Evolutionary conservation across 2,888 invertebrate species (phyloP).

Genomic region (Synanthedon andrenaeformis): DNA sequence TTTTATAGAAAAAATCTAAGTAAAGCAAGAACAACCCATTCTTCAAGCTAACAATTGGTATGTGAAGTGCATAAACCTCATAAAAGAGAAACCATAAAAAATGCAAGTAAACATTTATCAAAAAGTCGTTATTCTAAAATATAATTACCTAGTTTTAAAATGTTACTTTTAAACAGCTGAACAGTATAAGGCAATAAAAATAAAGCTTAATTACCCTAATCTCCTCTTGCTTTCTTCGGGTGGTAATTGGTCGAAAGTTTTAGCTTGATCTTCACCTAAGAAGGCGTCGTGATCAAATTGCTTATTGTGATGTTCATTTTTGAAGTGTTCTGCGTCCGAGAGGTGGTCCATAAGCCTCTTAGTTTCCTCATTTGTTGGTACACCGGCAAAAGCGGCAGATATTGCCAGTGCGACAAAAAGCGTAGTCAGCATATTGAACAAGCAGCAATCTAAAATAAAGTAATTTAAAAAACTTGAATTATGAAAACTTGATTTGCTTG

Average conservation of each 20-base stretch:
- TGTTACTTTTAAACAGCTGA: no score
- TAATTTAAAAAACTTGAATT: neutral
- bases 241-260: conserved; percentile 91
- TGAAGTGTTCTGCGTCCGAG: conserved; percentile 83
- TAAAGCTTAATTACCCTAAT: conserved; percentile 71
- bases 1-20: no score
- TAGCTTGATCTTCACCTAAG: conserved; percentile 92
- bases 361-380: conserved; percentile 81
- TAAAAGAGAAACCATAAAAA: no score
- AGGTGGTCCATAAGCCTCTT: conserved; percentile 76
- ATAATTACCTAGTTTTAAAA: no score
- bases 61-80: no score
- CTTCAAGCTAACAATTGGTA: no score
- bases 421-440: conserved; percentile 39
- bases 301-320: conserved; percentile 84
- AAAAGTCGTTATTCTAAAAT: no score
- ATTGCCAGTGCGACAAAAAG: conserved; percentile 44
- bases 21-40: no score
- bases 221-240: conserved; percentile 95
- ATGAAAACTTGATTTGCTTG: neutral
- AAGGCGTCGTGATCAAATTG: conserved; percentile 98
- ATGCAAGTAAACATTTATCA: no score
- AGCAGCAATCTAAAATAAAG: neutral
- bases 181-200: neutral
- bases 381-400: conserved; percentile 57